These are phyloP conservation scores for Lycophotia porphyrea DNA, from an alignment of 2,888 invertebrate genomes.

Conservation along the genomic window DNA sequence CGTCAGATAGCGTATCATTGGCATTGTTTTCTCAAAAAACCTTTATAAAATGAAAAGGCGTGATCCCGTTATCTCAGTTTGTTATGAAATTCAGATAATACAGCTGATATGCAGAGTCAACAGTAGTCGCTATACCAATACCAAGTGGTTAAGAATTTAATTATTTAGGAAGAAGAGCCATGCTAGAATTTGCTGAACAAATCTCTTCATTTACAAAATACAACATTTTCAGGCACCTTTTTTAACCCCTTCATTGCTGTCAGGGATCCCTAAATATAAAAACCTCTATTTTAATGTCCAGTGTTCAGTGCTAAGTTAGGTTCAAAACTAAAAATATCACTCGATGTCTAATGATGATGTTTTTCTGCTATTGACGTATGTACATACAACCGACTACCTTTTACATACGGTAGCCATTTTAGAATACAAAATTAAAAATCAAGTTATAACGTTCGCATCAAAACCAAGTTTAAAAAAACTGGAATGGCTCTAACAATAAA, in stretches of 20 bases:
- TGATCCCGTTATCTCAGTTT: slow-evolving; percentile 40
- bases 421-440: slow-evolving; percentile 9
- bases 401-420: background rate
- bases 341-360: background rate
- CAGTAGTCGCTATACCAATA: background rate
- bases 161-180: background rate
- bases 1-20: slow-evolving; percentile 44
- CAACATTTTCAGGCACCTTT: background rate
- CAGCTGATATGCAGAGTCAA: slow-evolving; percentile 29
- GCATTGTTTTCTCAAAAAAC: slow-evolving; percentile 38
- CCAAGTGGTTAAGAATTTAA: background rate
- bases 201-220: background rate
- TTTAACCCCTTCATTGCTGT: background rate
- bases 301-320: background rate
- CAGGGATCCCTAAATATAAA: background rate
- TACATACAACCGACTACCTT: slow-evolving; percentile 1
- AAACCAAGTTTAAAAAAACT: background rate
- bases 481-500: background rate
- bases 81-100: slow-evolving; percentile 50
- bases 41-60: slow-evolving; percentile 38
- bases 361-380: slow-evolving; percentile 14
- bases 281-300: background rate
- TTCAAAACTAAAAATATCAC: slow-evolving; percentile 18
- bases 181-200: background rate
- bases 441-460: slow-evolving; percentile 1